Conservation (phyloP, 2,888 invertebrate genomes). For the Nesidiocoris tenuis region DNA sequence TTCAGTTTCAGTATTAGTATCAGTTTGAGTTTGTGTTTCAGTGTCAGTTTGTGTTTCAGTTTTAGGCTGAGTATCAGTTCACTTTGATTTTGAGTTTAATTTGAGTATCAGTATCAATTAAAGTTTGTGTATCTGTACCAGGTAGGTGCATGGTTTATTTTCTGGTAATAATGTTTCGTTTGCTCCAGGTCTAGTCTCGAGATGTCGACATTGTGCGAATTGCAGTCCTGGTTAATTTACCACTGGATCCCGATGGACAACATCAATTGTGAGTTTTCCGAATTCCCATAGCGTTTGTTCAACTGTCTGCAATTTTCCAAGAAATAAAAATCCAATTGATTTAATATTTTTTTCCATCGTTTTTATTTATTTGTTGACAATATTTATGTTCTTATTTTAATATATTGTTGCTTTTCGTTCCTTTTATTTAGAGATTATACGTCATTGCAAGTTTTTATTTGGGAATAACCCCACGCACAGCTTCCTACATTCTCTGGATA, state of each 20-base stretch:
- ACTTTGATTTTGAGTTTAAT: too few relatives aligned
- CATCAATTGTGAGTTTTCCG: constrained; percentile 62
- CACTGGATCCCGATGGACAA: constrained; percentile 68
- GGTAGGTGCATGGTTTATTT: too few relatives aligned
- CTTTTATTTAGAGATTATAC: constrained; percentile 21
- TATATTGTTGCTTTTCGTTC: constrained; percentile 34
- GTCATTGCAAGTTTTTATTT: constrained; percentile 22
- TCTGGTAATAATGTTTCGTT: too few relatives aligned
- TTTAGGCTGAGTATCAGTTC: too few relatives aligned
- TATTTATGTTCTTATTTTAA: constrained; percentile 42
- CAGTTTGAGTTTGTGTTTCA: too few relatives aligned
- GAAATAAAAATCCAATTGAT: neutral
- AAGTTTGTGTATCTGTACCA: too few relatives aligned
- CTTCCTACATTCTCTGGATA: constrained; percentile 2
- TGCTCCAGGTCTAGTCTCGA: too few relatives aligned
- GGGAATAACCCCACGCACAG: neutral
- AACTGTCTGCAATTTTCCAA: constrained; percentile 8
- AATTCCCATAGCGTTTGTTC: neutral
- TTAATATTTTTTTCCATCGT: neutral
- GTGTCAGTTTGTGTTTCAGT: too few relatives aligned
- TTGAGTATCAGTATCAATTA: too few relatives aligned
- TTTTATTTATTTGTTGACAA: constrained; percentile 1
- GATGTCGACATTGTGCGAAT: constrained; percentile 61
- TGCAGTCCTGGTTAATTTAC: constrained; percentile 70
- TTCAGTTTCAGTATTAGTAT: too few relatives aligned